A percentile compares a stretch with the other conserved stretches of the same genome.
These are phyloP conservation scores for Saccostrea glomerata DNA, from an alignment of 1,140 invertebrate species.

Conservation along the genomic window DNA sequence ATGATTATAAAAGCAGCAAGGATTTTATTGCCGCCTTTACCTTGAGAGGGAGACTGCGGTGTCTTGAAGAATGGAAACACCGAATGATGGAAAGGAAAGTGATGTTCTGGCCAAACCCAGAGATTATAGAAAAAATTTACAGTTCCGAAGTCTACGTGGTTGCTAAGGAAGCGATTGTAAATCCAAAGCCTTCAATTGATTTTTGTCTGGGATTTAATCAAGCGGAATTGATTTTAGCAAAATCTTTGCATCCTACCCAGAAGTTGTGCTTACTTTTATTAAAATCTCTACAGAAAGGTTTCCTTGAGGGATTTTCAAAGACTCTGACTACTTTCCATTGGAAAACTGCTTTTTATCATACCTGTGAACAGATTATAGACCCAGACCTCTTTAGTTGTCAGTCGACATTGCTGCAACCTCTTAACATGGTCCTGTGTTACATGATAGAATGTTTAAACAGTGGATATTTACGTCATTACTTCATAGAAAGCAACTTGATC, in stretches of 20 bases:
- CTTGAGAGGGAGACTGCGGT: neutral
- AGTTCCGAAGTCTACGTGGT: conserved; percentile 36
- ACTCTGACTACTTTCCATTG: conserved; percentile 46
- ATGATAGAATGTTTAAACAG: conserved; percentile 32
- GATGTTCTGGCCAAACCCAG: neutral
- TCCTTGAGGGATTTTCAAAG: conserved; percentile 26
- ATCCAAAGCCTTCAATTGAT: neutral
- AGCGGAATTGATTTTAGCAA: conserved; percentile 37
- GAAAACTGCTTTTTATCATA: conserved; percentile 49
- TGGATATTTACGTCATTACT: conserved; percentile 25
- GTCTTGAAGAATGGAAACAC: conserved; percentile 21
- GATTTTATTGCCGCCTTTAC: conserved; percentile 50
- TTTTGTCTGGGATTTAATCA: conserved; percentile 44
- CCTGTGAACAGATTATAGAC: conserved; percentile 18
- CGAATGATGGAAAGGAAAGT: neutral
- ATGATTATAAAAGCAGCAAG: conserved; percentile 18
- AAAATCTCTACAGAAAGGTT: conserved; percentile 37
- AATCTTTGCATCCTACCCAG: neutral
- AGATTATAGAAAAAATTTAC: neutral
- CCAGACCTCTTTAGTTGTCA: neutral
- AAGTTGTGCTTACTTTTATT: conserved; percentile 34
- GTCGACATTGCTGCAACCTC: conserved; percentile 6
- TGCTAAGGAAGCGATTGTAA: conserved; percentile 8
- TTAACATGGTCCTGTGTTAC: conserved; percentile 36
- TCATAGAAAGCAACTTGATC: conserved; percentile 43